Base-by-base conservation (phyloP, 2,113 vertebrate species). In the Nyctereutes procyonoides region DNA sequence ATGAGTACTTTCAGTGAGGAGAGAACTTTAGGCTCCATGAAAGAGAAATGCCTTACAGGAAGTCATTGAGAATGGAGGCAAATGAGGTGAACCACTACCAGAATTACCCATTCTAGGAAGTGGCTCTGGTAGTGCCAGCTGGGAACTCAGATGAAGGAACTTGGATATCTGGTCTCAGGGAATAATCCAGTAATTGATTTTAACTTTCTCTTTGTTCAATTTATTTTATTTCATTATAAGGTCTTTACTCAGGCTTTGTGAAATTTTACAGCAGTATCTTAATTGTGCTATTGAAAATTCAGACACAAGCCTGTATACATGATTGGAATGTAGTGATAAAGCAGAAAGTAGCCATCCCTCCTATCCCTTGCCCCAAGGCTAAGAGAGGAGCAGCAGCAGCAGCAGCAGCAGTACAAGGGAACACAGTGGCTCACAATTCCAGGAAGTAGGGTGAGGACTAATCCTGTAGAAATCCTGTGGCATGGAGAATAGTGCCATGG, bases 241-340 rank as follows among this genome's bases (percentile, higher is more conserved):
- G 62, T 88, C 89, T 90, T 77, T 60, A 92, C 73, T 62, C 19
- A 55, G 53, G 53, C 53, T 88, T 84, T 77, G 77, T 69, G 84
- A 83, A 71, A 88, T 55, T 24, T 35, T 79, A 43, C 12, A 67
- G 19, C 0, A 5, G 26, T 28, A 22, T 87, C 67, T 84, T 22
- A 30, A 32, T 79, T 56, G 65, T 43, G 48, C 76, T 51, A 32
- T 73, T 56, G 38, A 48, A 85, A 95, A 65, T 58, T 55, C 38
- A 73, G 67, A 88, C 58, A n/a, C 80, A 58, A 85, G 43, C 58
- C 73, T 88, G 26, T 43, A 30, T 74, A 9, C 30, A 60, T 19
- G 63, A 43, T 30, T 51, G 82, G 89, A 53, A 84, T 74, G 63
- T 20, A 81, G 82, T 48, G 79, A 62, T 63, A 76, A 92, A 92